Percentiles rank a stretch among this genome's conserved stretches.
phyloP scores from a whole-genome alignment of 2,888 invertebrate species.

The Drosophila vallismaia region DNA sequence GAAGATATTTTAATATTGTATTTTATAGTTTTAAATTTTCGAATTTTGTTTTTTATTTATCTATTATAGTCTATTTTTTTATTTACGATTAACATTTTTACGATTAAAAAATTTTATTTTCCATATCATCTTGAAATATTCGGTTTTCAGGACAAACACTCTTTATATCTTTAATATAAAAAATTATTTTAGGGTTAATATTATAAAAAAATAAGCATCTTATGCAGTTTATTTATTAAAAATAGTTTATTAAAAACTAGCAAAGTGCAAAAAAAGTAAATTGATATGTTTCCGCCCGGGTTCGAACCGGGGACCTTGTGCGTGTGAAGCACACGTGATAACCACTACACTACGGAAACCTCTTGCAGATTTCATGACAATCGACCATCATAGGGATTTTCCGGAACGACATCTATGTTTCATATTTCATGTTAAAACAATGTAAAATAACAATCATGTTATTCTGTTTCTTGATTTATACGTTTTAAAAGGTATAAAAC shows the following conservation, averaged over 20 bases:
- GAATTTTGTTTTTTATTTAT: neutral
- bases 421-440: neutral
- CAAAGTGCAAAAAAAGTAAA: conserved; percentile 11
- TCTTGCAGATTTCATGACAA: rapidly evolving
- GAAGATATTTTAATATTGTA: neutral
- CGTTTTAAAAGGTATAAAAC: too few relatives aligned
- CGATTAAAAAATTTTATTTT: too few relatives aligned
- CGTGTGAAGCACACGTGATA: conserved; percentile 84
- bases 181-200: neutral
- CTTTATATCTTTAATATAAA: too few relatives aligned
- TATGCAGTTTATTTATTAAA: neutral
- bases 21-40: neutral
- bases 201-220: neutral
- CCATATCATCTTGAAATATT: too few relatives aligned
- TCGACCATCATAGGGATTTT: neutral
- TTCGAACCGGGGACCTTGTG: conserved; percentile 84
- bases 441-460: neutral
- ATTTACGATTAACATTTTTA: too few relatives aligned
- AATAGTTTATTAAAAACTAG: neutral
- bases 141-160: too few relatives aligned
- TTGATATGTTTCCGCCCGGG: conserved; percentile 81
- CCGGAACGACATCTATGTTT: conserved; percentile 49
- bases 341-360: conserved; percentile 84
- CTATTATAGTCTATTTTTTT: too few relatives aligned
- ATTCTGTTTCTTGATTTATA: too few relatives aligned